Base-by-base conservation (phyloP, 2,113 vertebrate species). In the Copsychus sechellarum region DNA sequence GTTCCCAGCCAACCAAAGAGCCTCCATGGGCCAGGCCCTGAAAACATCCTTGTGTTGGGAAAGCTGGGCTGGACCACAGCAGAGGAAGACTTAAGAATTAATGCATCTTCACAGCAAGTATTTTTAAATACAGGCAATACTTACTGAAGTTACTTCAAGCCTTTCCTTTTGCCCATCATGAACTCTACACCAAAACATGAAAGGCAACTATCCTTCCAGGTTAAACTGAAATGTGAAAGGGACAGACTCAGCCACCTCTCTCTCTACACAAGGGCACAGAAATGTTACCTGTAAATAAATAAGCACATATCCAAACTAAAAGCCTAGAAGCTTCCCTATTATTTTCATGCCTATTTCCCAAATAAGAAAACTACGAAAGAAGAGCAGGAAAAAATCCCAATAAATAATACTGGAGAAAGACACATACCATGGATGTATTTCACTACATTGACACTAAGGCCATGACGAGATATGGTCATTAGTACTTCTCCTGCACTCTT, bases 401-500 rank as follows among this genome's bases (percentile, higher is more conserved):
- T 10, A 45, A 65, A 21, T 31, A 82, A 9, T 11, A 73, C 0
- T 14, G n/a, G 38, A 40, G 53, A 34, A 34, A 78, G 71, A 74
- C 47, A 92, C 83, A 20, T 92, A 99, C 99, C 99, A 8, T 99
- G 99, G 67, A 99, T 99, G 95, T 99, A 99, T 96, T 99, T 99
- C 95, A 99, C 99, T 88, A 99, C 99, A 33, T 99, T 99, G 98
- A 99, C 98, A 31, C 99, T 99, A 92, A 99, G 99, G 88, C 99
- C 99, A 3, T 99, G 99, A 64, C 99, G 98, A 48, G 99, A 99
- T 98, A 99, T 99, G 96, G 99, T 99, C 98, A 98, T 99, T 21
- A 99, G 98, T 38, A 99, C 99, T 96, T 99, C 99, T n/a, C 99
- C 99, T 1, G 99, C 99, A 57, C 99, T 99, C 97, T 99, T 99